Evolutionary conservation across 2,113 vertebrate genomes (phyloP).

Genomic region (Noctilio leporinus): DNA sequence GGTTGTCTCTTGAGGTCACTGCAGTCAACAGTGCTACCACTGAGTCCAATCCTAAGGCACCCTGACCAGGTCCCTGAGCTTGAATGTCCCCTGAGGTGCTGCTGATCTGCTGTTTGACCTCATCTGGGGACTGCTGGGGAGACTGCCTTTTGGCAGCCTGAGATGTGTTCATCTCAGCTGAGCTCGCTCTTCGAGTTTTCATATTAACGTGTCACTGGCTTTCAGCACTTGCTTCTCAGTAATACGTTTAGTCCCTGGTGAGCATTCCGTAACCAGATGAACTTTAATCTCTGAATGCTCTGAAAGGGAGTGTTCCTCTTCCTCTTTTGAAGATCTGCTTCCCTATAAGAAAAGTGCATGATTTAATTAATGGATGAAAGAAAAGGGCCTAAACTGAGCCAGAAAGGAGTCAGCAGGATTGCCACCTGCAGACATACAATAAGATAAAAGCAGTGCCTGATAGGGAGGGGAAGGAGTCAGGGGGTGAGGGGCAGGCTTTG

Average conservation of each 20-base stretch:
- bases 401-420: neutral
- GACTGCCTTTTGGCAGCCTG: neutral
- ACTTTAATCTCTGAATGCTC: constrained; percentile 32
- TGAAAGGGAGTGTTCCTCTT: neutral
- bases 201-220: constrained; percentile 18
- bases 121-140: neutral
- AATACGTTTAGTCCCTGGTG: neutral
- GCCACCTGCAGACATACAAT: neutral
- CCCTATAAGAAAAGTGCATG: constrained; percentile 16
- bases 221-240: constrained; percentile 21
- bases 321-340: constrained; percentile 57
- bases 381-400: constrained; percentile 16
- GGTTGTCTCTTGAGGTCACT: neutral
- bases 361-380: constrained; percentile 64
- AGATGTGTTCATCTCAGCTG: neutral
- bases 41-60: neutral
- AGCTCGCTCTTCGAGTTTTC: neutral
- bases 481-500: neutral
- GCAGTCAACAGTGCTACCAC: neutral
- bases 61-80: neutral
- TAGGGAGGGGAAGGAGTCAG: neutral
- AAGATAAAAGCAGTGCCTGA: constrained; percentile 34
- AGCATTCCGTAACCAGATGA: constrained; percentile 51
- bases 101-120: neutral
- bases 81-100: neutral